Evolutionary conservation across 2,888 invertebrate genomes (phyloP), one percentile per base, ranked within the genome.

Genomic region (Sisyra terminalis): DNA sequence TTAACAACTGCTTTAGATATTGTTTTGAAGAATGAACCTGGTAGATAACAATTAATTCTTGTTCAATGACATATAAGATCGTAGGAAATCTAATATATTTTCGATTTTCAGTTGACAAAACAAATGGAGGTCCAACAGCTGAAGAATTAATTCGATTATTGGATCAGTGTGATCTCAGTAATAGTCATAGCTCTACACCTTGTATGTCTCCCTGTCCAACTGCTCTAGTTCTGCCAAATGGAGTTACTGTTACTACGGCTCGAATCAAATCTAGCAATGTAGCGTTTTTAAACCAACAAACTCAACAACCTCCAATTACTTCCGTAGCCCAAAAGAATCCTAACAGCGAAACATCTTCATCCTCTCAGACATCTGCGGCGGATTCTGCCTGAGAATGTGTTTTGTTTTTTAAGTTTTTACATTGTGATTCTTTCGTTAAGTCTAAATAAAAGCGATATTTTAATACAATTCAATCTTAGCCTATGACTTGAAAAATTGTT

Each of bases 111-210:
- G 75, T 69, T 34, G 65, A 65, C 49, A 69, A 68, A 56, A 64
- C 64, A 3, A 81, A 81, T 49, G 92, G 92, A 47, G 94, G 96
- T n/a, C 96, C 96, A 24, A 80, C 82, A 1, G 79, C 94, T 2
- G 81, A 85, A 57, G 96, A 97, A 66, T 68, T 97, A 47, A 75
- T 97, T 52, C 78, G 84, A 18, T 69, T 96, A 48, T 70, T 97
- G 49, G 92, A 96, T 51, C 90, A 92, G 51, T 94, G 93, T 66
- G 96, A 96, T 62, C 71, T 96, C 48, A 85, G 83, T 56, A 82
- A 80, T 58, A 82, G 81, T 46, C 69, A 78, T 45, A 73, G 74
- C 52, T 79, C 79, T 3, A 83, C 79, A 1, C 89, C 88, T 47
- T 87, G 81, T 51, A 71, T 83, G 50, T 88, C 83, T 44, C 84